Evolutionary conservation across 2,888 invertebrate species (phyloP).

Genomic region (Anaspis maculata): DNA sequence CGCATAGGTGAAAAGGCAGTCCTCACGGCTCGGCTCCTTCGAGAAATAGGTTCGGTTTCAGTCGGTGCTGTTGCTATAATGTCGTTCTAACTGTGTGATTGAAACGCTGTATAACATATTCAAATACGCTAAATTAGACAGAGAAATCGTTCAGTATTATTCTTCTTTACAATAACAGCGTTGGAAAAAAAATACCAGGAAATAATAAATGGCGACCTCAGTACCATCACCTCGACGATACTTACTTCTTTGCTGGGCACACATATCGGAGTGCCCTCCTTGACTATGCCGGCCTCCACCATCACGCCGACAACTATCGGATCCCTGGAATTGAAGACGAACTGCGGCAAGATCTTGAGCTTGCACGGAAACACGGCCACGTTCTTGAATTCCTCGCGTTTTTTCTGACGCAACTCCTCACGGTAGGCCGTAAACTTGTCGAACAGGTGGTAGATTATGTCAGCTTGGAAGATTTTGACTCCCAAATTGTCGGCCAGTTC

Average conservation of each 20-base stretch:
- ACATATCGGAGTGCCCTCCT: slow-evolving; percentile 95
- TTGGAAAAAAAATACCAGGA: too few relatives aligned
- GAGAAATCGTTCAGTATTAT: too few relatives aligned
- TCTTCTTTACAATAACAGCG: too few relatives aligned
- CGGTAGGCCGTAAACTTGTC: slow-evolving; percentile 92
- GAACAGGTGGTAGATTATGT: slow-evolving; percentile 99
- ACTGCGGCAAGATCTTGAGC: slow-evolving; percentile 73
- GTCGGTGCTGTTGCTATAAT: too few relatives aligned
- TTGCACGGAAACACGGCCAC: slow-evolving; percentile 99
- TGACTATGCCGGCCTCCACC: slow-evolving; percentile 90
- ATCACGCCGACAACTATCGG: slow-evolving; percentile 96
- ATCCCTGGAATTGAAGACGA: slow-evolving; percentile 96
- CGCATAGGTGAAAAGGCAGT: too few relatives aligned
- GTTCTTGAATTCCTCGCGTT: slow-evolving; percentile 91
- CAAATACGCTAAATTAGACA: too few relatives aligned
- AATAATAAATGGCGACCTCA: too few relatives aligned
- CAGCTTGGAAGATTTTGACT: slow-evolving; percentile 95
- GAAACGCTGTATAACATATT: too few relatives aligned
- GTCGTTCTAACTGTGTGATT: too few relatives aligned
- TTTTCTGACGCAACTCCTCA: slow-evolving; percentile 82
- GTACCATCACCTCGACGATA: too few relatives aligned
- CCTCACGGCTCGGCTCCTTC: too few relatives aligned
- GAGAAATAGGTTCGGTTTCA: too few relatives aligned
- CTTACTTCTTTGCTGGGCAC: slow-evolving; percentile 93
- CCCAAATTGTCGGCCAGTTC: slow-evolving; percentile 91